phyloP scores from a whole-genome alignment of 2,797 vertebrate species.

The Galago senegalensis region DNA sequence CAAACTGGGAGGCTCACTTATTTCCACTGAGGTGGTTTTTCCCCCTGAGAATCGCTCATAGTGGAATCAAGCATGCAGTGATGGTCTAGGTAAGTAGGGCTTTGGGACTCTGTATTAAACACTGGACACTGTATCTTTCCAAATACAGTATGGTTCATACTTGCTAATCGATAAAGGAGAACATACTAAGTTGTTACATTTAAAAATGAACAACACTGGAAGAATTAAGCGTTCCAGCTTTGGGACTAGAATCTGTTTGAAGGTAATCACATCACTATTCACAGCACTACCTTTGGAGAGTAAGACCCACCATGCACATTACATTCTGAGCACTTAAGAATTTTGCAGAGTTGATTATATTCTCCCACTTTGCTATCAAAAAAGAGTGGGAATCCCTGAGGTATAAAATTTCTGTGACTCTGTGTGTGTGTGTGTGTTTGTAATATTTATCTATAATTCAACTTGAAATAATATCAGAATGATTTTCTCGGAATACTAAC shows the following conservation, averaged over 20 bases:
- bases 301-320: background rate
- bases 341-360: background rate
- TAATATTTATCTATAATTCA: background rate
- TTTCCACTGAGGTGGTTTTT: background rate
- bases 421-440: background rate
- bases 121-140: background rate
- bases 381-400: background rate
- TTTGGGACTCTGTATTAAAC: background rate
- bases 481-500: background rate
- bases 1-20: background rate
- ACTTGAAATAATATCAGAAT: background rate
- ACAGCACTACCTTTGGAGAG: background rate
- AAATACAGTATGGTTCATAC: background rate
- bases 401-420: background rate
- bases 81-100: background rate
- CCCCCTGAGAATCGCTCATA: background rate
- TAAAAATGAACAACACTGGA: background rate
- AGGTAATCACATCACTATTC: background rate
- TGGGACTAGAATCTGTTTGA: background rate
- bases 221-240: background rate
- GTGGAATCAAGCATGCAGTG: background rate
- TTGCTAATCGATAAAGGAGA: slow-evolving; percentile 23
- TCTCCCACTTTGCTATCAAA: background rate
- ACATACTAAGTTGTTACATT: background rate
- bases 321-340: background rate